Evolutionary conservation across 2,888 invertebrate species (phyloP).

Genomic region (Dasypolia templi): DNA sequence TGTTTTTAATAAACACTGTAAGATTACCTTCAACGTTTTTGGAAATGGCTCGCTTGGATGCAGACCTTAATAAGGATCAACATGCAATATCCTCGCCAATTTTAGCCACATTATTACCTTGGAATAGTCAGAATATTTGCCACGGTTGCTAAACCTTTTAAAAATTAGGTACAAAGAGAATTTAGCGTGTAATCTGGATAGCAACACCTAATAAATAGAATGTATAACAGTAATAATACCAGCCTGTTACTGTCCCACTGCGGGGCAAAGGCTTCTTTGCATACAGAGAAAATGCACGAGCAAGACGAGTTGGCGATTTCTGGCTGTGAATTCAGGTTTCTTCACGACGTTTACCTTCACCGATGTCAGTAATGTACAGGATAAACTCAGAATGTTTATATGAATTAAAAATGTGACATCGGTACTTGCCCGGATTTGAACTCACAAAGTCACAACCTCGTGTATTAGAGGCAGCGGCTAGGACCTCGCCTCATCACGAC

Average conservation of each 20-base stretch:
- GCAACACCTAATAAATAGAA: background rate
- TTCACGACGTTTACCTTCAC: no score
- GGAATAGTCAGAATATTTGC: no score
- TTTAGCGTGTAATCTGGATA: background rate
- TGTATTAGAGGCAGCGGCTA: background rate
- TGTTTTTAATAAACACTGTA: constrained; percentile 41
- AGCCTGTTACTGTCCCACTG: background rate
- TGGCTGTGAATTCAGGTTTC: no score
- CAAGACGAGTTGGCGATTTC: no score
- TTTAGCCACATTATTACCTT: constrained; percentile 25
- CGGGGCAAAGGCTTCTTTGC: background rate
- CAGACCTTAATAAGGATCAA: constrained; percentile 41
- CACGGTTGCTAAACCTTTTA: background rate
- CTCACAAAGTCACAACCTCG: background rate
- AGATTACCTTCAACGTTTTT: background rate
- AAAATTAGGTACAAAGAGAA: background rate
- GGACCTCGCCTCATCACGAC: no score
- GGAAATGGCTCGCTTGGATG: background rate
- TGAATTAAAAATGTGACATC: background rate
- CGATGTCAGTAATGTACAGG: no score
- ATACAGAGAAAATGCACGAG: background rate
- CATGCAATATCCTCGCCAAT: constrained; percentile 20
- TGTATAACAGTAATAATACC: background rate
- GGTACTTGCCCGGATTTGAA: background rate
- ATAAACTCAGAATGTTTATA: no score